Evolutionary conservation across 2,113 vertebrate species (phyloP).

Genomic region (Calonectris borealis): DNA sequence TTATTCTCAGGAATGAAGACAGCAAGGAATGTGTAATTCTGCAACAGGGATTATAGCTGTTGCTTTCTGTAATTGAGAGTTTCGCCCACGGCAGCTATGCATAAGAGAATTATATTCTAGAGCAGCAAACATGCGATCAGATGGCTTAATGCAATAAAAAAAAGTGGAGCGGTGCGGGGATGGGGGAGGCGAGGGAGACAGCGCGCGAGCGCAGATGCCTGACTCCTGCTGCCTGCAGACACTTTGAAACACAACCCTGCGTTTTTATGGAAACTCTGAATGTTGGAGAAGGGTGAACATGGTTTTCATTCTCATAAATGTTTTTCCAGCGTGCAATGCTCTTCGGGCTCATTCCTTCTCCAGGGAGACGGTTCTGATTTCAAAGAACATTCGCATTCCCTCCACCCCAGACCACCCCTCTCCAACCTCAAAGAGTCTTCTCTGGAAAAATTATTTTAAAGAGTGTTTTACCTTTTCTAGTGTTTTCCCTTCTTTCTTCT

Average conservation of each 20-base stretch:
- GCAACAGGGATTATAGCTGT: neutral
- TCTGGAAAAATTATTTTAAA: conserved; percentile 34
- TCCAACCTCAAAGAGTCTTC: neutral
- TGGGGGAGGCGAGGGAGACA: neutral
- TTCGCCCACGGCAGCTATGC: neutral
- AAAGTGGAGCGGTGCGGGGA: neutral
- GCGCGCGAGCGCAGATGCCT: neutral
- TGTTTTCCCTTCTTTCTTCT: conserved; percentile 34
- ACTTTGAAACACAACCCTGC: conserved; percentile 51
- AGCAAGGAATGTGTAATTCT: neutral
- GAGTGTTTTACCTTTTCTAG: conserved; percentile 57
- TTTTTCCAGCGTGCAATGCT: conserved; percentile 43
- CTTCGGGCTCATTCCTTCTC: conserved; percentile 44
- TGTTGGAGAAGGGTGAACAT: conserved; percentile 57
- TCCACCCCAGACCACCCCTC: conserved; percentile 35
- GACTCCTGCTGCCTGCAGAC: conserved; percentile 26
- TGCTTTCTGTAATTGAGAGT: neutral
- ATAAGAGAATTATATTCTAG: neutral
- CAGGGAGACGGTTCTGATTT: conserved; percentile 52
- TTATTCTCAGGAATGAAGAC: conserved; percentile 10
- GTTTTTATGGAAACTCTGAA: conserved; percentile 69
- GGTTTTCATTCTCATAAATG: conserved; percentile 64
- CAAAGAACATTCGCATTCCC: conserved; percentile 42
- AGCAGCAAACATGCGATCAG: neutral
- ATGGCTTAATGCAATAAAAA: neutral